Evolutionary conservation across 2,888 invertebrate species (phyloP).

Genomic region (Schrankia costaestrigalis): DNA sequence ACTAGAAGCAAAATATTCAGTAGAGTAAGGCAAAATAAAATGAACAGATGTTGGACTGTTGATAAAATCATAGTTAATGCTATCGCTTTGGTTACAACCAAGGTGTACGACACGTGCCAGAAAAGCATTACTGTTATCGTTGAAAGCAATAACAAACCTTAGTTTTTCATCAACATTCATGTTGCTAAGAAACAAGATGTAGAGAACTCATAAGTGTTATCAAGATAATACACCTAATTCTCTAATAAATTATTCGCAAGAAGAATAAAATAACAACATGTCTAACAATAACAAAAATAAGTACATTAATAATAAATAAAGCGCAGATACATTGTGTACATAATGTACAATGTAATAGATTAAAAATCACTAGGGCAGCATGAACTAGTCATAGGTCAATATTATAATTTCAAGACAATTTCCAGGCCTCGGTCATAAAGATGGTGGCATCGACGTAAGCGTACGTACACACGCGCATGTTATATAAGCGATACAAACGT

Average conservation of each 20-base stretch:
- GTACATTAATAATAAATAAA: too few relatives aligned
- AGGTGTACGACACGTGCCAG: constrained; percentile 46
- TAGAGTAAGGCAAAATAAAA: constrained; percentile 30
- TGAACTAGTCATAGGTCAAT: constrained; percentile 20
- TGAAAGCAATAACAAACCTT: constrained; percentile 49
- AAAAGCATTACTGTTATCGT: constrained; percentile 41
- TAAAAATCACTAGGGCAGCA: constrained; percentile 20
- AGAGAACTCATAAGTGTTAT: too few relatives aligned
- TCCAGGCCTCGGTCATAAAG: constrained; percentile 21
- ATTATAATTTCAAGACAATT: constrained; percentile 17
- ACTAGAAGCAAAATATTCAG: constrained; percentile 25
- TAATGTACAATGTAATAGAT: too few relatives aligned
- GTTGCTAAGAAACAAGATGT: constrained; percentile 21
- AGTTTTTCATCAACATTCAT: constrained; percentile 37
- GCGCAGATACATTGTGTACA: neutral
- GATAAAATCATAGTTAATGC: constrained; percentile 31
- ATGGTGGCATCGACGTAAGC: constrained; percentile 17
- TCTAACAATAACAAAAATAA: too few relatives aligned
- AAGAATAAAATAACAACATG: too few relatives aligned
- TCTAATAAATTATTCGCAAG: too few relatives aligned
- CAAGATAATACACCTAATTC: too few relatives aligned
- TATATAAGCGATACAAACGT: constrained; percentile 44
- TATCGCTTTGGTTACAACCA: constrained; percentile 50
- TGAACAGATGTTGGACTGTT: constrained; percentile 40
- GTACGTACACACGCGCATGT: constrained; percentile 39